Base-by-base conservation (phyloP, 2,888 invertebrate species). In the Lepidocyrtoides sp. region DNA sequence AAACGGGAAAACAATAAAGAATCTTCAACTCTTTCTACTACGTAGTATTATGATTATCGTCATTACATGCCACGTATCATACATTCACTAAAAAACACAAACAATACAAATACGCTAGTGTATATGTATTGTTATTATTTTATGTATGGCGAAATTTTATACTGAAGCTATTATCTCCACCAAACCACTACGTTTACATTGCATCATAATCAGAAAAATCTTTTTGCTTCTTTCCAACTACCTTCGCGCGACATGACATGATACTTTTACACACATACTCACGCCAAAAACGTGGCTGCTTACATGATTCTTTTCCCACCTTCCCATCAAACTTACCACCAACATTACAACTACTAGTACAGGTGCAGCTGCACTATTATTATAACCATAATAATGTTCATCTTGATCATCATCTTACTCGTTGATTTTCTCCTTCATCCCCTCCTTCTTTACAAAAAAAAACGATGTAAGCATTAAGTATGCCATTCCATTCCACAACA, bases 301-400 rank as follows among this genome's bases (percentile, higher is more conserved):
- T 48, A 29, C 51, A 77, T 77, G 77, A 77, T 14, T 26, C 51
- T 77, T 77, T 72, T 72, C 69, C 84, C 84, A 85, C 72, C 72
- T 85, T 72, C 84, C 66, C 72, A 72, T 72, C 72, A 48, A 84
- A 72, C 26, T 77, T 51, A 51, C 77, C 57, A 57, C 57, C 57
- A 54, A 17, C 54, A 57, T 23, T 23, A 57, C 26, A 20, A 23
- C 23, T 41, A 44, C 44, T 36, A 36, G n/a, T n/a, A n/a, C n/a
- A n/a, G n/a, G n/a, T n/a, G n/a, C n/a, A n/a, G n/a, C n/a, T n/a
- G n/a, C 66, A 63, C 83, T 48, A 14, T 44, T 51, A 69, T 85
- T 69, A 85, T 85, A 36, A 72, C 36, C 84, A 85, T 85, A 85
- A 85, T 85, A 48, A 69, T 72, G 84, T 48, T 72, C 69, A 85